Evolutionary conservation across 2,888 invertebrate genomes (phyloP), one percentile per base, ranked within the genome.

Genomic region (Athalia cordata): DNA sequence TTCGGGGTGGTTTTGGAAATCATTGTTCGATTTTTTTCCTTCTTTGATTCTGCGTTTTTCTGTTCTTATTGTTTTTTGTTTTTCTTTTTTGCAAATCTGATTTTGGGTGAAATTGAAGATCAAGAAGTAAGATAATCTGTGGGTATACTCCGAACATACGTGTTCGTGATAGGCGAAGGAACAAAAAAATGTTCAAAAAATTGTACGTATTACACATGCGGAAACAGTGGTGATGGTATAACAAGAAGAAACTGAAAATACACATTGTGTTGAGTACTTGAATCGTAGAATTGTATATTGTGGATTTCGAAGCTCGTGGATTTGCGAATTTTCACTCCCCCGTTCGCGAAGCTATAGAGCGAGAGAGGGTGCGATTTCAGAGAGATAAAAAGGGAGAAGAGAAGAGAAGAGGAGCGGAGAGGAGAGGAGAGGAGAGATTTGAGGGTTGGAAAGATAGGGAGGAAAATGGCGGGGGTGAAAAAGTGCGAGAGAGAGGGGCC

Each of bases 401-500:
- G 68, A 43, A 67, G 75, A 61, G 15, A 65, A 62, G 57, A 77
- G 43, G 75, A 72, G 68, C n/a, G 66, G n/a, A 64, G 64, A 75
- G 45, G 70, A 11, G 64, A 52, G 9, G 61, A 50, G 78, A 45
- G 29, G 59, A 9, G 55, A 55, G 4, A n/a, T n/a, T n/a, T 9
- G 7, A 7, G 29, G 13, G 13, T 4, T 4, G 8, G 5, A 8
- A 74, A 78, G 70, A 65, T 66, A 66, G 57, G 61, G 52, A 45
- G 66, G 49, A 7, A 55, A 29, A 55, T 50, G 15, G 70, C 78
- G 78, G 74, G 68, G 47, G 72, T 29, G 67, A 79, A 79, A 81
- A 79, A 81, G 80, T 67, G 82, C 82, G 79, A 29, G 8, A 62
- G 61, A 72, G 78, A 67, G 57, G 80, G 78, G 81, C 77, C 80